phyloP scores from a whole-genome alignment of 2,113 vertebrate species.

The Xiphophorus hellerii region DNA sequence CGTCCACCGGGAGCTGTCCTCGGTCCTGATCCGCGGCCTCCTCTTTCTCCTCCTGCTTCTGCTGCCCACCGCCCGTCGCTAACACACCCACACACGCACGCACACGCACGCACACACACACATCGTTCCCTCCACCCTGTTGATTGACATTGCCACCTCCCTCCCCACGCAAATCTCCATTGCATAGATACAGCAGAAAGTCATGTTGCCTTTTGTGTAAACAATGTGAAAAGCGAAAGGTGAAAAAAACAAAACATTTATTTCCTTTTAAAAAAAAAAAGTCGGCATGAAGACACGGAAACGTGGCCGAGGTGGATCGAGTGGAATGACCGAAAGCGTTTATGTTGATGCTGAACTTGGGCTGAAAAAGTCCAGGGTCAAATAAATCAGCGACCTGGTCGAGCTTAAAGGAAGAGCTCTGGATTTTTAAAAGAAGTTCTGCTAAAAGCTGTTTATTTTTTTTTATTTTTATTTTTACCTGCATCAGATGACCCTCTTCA shows the following conservation, averaged over 20 bases:
- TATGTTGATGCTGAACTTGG: no score
- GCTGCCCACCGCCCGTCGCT: neutral
- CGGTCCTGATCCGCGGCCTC: constrained; percentile 74
- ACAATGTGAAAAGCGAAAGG: neutral
- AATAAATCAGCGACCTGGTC: neutral
- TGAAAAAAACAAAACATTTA: neutral
- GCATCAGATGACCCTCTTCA: neutral
- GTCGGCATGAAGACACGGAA: neutral
- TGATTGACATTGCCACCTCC: constrained; percentile 76
- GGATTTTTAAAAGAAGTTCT: neutral
- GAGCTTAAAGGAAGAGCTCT: neutral
- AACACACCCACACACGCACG: neutral
- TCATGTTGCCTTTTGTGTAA: neutral
- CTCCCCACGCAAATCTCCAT: neutral
- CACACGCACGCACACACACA: neutral
- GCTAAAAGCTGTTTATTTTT: neutral
- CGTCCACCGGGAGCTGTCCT: constrained; percentile 76
- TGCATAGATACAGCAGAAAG: neutral
- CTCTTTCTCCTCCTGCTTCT: neutral
- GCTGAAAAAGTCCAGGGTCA: no score
- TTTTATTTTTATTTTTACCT: no score
- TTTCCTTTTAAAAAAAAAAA: no score
- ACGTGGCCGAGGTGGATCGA: neutral
- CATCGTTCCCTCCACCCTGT: constrained; percentile 35
- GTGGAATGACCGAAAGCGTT: neutral